A percentile compares a stretch with the other conserved stretches of the same genome.
Conservation (phyloP, 2,113 vertebrate genomes). For the Bubalus kerabau region DNA sequence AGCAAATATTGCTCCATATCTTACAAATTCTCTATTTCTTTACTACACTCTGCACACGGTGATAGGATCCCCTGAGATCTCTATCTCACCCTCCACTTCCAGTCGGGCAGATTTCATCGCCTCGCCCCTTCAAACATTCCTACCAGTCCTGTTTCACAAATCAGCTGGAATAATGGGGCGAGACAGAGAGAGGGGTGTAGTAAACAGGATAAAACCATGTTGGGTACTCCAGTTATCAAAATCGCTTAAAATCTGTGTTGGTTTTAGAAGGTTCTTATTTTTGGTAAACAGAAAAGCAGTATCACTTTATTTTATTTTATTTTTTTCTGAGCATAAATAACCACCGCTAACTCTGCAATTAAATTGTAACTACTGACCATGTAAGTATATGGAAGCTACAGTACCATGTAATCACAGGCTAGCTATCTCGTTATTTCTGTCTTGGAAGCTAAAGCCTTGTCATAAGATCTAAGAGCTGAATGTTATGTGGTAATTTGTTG, state of each 20-base stretch:
- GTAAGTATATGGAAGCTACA: constrained; percentile 51
- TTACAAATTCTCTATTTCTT: constrained; percentile 27
- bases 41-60: not conserved
- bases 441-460: constrained; percentile 56
- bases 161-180: not conserved
- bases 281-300: constrained; percentile 29
- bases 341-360: constrained; percentile 59
- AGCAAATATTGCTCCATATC: not conserved
- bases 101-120: not conserved
- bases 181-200: not conserved
- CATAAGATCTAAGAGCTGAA: constrained; percentile 64
- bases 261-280: constrained; percentile 60
- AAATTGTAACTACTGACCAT: constrained; percentile 66
- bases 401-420: constrained; percentile 56
- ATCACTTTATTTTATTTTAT: constrained; percentile 31
- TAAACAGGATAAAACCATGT: not conserved
- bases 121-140: not conserved
- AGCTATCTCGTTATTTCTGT: constrained; percentile 44
- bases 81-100: not conserved
- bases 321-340: constrained; percentile 51
- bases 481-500: constrained; percentile 64
- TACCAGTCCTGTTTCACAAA: not conserved
- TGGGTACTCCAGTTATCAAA: constrained; percentile 26
- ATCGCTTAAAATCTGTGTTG: constrained; percentile 24
- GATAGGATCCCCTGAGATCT: not conserved